Conservation (phyloP, 2,113 vertebrate species). For the Electrona antarctica region DNA sequence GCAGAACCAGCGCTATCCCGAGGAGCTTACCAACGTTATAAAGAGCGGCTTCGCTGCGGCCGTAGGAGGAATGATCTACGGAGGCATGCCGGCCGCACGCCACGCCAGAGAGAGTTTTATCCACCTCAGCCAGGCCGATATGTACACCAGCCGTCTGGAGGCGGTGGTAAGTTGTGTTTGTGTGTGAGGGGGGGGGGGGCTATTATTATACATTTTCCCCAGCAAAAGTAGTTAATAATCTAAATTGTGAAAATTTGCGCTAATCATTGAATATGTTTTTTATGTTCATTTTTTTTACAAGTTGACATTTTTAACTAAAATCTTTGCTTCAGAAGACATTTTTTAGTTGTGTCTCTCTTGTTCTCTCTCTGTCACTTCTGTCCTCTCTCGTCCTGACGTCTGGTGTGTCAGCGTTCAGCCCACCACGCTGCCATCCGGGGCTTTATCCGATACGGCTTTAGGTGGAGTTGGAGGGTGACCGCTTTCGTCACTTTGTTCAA, state of each 20-base stretch:
- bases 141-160: conserved; percentile 85
- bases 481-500: conserved; percentile 89
- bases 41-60: conserved; percentile 76
- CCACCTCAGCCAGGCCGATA: conserved; percentile 84
- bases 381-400: conserved; percentile 31
- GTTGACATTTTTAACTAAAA: too few species aligned
- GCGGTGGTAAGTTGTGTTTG: conserved; percentile 83
- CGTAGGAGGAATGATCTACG: conserved; percentile 83
- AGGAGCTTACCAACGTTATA: conserved; percentile 81
- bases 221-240: too few species aligned
- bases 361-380: conserved; percentile 6
- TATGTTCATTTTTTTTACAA: too few species aligned
- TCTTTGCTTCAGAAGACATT: too few species aligned
- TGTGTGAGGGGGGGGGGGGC: too few species aligned
- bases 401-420: conserved; percentile 79
- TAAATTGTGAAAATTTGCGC: too few species aligned
- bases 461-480: conserved; percentile 93
- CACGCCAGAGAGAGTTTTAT: conserved; percentile 83
- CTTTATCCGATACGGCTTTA: conserved; percentile 92
- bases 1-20: conserved; percentile 69
- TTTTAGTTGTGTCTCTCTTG: neutral
- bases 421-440: conserved; percentile 88
- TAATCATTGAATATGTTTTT: too few species aligned
- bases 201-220: too few species aligned
- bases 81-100: conserved; percentile 88